Evolutionary conservation across 1,140 invertebrate genomes (phyloP).

Genomic region (Coptotermes formosanus): DNA sequence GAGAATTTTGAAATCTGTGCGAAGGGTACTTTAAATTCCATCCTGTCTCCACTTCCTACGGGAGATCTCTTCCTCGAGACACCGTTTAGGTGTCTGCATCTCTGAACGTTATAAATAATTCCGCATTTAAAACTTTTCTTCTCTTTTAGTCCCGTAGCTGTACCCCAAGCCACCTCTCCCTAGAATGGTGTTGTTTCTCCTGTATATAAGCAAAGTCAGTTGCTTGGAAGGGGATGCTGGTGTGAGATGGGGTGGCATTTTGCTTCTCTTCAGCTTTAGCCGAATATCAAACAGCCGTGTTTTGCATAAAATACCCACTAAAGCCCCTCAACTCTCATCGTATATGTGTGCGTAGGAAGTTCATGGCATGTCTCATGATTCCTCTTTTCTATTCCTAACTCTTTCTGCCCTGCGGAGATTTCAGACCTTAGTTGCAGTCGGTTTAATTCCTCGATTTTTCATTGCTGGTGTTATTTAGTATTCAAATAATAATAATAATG

Average conservation of each 20-base stretch:
- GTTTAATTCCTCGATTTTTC: not conserved
- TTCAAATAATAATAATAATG: too few relatives aligned
- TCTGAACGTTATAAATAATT: constrained; percentile 26
- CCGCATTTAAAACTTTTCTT: constrained; percentile 27
- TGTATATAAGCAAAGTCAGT: not conserved
- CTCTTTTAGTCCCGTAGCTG: not conserved
- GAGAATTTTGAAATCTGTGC: too few relatives aligned
- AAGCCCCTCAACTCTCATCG: constrained; percentile 10
- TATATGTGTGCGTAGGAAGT: not conserved
- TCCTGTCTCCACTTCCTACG: not conserved
- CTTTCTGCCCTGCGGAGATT: not conserved
- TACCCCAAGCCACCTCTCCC: not conserved
- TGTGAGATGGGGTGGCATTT: not conserved
- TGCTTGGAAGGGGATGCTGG: not conserved
- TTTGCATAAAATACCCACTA: constrained; percentile 30
- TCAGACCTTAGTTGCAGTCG: not conserved
- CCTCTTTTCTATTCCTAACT: not conserved
- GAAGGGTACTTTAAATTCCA: not conserved
- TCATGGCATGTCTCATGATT: not conserved
- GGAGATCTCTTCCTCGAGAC: not conserved
- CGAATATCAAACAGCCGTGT: constrained; percentile 27
- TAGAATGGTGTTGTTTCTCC: not conserved
- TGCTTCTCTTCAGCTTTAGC: constrained; percentile 1
- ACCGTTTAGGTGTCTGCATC: not conserved
- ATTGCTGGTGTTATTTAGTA: not conserved